Evolutionary conservation across 2,888 invertebrate species (phyloP), one percentile per base, ranked within the genome.

Genomic region (Lottia scabra): DNA sequence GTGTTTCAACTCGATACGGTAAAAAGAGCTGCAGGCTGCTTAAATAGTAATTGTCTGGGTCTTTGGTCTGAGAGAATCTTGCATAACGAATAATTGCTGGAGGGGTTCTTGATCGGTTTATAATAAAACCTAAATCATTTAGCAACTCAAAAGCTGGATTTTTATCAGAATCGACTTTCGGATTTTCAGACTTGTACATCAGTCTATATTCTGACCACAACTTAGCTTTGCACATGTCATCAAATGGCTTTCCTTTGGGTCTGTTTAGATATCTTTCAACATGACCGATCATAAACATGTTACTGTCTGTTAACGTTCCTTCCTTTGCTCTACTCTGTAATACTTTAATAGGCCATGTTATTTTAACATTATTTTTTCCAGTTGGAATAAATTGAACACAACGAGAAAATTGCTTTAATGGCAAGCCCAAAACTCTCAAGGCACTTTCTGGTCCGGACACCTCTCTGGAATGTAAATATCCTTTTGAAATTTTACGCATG

Each of bases 361-460:
- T 12, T 16, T 45, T 26, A 38, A 43, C n/a, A 67, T 30, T 27
- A 65, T 75, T 70, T 44, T 45, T 56, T 19, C 71, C 75, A 19
- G 70, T n/a, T n/a, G n/a, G n/a, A n/a, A n/a, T n/a, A n/a, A n/a
- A n/a, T n/a, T n/a, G n/a, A n/a, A n/a, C n/a, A 70, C 15, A 73
- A 75, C 19, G 70, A 65, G 46, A 69, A 75, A 26, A 63, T 70
- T 72, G 63, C 44, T 73, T 75, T 46, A 73, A 44, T 44, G 66
- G 75, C 56, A 75, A 13, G 44, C 67, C 44, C 44, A 70, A 74
- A 16, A 69, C 70, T 64, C 78, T 43, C 56, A 68, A 74, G 12
- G 72, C 71, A 46, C 72, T 71, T 67, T 78, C 76, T 65, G 70
- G 74, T 16, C 68, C 71, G 63, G 70, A 67, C 15, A 78, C 72